A percentile compares a stretch with the other conserved stretches of the same genome.
These are phyloP conservation scores for Lasioglossum calceatum DNA, from an alignment of 2,888 invertebrate genomes.

Conservation along the genomic window DNA sequence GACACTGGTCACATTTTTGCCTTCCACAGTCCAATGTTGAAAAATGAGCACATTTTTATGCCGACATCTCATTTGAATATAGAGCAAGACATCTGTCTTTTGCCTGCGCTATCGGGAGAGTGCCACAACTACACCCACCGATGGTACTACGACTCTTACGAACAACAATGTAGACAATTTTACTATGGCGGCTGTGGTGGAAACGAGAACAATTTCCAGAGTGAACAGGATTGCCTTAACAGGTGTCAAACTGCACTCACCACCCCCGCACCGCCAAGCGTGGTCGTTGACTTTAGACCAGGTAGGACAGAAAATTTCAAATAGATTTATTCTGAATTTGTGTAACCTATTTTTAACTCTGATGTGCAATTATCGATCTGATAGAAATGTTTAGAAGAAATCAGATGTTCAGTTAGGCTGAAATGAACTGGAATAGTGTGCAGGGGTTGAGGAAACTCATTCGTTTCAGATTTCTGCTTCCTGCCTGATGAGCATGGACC, in stretches of 20 bases:
- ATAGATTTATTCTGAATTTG: not conserved
- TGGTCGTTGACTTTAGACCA: conserved; percentile 76
- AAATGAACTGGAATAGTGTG: not conserved
- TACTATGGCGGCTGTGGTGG: conserved; percentile 97
- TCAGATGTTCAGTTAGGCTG: not conserved
- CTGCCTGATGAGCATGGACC: conserved; percentile 88
- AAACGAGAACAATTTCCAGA: conserved; percentile 94
- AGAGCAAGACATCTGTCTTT: conserved; percentile 90
- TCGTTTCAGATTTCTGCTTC: conserved; percentile 88
- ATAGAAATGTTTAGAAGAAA: not conserved
- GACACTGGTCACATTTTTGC: not conserved
- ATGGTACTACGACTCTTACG: conserved; percentile 94
- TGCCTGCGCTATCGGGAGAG: conserved; percentile 91
- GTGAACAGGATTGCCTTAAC: conserved; percentile 88
- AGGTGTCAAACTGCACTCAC: conserved; percentile 86
- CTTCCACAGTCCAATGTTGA: not conserved
- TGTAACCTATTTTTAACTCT: too few relatives aligned
- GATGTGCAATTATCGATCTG: not conserved
- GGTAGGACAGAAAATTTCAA: conserved; percentile 73
- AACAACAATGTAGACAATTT: conserved; percentile 91
- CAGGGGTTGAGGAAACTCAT: not conserved
- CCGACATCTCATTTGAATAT: conserved; percentile 36
- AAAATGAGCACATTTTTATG: not conserved
- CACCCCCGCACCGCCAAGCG: conserved; percentile 83
- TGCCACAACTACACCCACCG: conserved; percentile 90